Conservation (phyloP, 2,888 invertebrate genomes). For the Acanthoscelides obtectus region DNA sequence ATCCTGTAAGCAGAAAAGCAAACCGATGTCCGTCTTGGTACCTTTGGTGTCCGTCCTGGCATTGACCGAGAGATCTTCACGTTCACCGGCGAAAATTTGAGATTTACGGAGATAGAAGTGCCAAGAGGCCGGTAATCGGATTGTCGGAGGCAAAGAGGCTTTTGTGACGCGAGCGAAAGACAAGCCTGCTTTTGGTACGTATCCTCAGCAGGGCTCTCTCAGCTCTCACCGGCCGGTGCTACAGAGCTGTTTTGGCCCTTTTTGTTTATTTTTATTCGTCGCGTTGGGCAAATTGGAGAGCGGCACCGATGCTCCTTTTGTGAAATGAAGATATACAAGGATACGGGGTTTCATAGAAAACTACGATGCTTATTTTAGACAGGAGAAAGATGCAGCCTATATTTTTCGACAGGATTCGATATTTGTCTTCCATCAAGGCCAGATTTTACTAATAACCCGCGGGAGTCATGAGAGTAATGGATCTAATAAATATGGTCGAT, state of each 20-base stretch:
- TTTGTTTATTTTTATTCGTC: background rate
- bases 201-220: background rate
- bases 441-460: no score
- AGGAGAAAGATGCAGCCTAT: no score
- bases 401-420: no score
- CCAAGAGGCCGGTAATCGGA: slow-evolving; percentile 39
- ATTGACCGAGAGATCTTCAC: background rate
- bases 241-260: no score
- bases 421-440: no score
- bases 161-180: slow-evolving; percentile 18
- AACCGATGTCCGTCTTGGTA: background rate
- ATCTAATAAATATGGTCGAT: no score
- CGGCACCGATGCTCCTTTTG: background rate
- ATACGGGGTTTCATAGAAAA: no score
- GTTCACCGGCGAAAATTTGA: slow-evolving; percentile 24
- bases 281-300: background rate
- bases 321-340: no score
- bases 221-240: no score
- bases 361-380: no score
- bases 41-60: background rate
- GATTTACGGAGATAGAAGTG: slow-evolving; percentile 33
- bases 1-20: background rate
- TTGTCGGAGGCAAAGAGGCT: slow-evolving; percentile 36
- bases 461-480: no score
- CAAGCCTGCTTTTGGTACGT: slow-evolving; percentile 2